Evolutionary conservation across 2,797 vertebrate genomes (phyloP).

Genomic region (Tachyglossus aculeatus): DNA sequence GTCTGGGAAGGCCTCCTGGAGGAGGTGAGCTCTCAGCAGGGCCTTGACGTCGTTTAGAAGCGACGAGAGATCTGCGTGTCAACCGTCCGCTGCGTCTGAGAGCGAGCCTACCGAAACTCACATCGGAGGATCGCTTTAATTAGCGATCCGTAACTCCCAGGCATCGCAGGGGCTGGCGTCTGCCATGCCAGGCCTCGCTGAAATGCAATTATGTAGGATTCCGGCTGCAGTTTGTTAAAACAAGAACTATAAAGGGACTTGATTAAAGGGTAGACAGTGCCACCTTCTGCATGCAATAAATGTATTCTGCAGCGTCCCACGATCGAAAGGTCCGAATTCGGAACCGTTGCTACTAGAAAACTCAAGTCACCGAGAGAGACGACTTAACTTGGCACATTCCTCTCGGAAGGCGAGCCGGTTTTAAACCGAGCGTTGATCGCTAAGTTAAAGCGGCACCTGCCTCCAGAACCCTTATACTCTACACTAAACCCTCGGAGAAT

Average conservation of each 20-base stretch:
- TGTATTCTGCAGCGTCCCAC: constrained; percentile 56
- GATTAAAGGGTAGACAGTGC: constrained; percentile 82
- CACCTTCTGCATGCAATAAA: constrained; percentile 80
- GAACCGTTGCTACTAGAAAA: neutral
- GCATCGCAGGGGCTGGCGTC: neutral
- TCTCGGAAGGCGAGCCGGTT: no score
- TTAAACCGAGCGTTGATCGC: no score
- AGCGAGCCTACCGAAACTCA: constrained; percentile 30
- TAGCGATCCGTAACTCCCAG: neutral
- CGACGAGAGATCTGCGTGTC: no score
- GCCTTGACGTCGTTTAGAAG: no score
- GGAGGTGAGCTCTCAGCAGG: no score
- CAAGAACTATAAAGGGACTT: constrained; percentile 62
- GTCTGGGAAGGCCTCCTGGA: no score
- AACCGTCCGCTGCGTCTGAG: no score
- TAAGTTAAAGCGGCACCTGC: no score
- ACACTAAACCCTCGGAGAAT: no score
- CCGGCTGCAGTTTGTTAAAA: constrained; percentile 60
- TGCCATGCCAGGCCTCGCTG: neutral
- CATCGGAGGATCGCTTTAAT: neutral
- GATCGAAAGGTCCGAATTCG: constrained; percentile 30
- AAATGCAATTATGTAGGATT: constrained; percentile 33
- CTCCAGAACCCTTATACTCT: no score
- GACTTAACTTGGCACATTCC: no score
- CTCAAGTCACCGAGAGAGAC: no score